Evolutionary conservation across 2,888 invertebrate genomes (phyloP), one percentile per base, ranked within the genome.

Genomic region (Archips xylosteana): DNA sequence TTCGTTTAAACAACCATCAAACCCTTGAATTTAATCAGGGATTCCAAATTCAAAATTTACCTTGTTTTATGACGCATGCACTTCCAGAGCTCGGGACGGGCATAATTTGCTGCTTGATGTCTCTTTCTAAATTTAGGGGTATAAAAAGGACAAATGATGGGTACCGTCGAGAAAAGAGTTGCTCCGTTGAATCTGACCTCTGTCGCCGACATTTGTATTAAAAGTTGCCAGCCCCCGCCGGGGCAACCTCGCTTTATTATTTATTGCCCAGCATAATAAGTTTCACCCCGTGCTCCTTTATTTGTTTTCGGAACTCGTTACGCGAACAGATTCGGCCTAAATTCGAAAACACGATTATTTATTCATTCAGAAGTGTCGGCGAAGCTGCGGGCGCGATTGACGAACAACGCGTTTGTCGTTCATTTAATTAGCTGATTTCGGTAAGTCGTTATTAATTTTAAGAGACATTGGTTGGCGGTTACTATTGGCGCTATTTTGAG

Each of bases 261-360:
- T 93, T 93, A 94, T 93, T 89, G 88, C 90, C 82, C 75, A 77
- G 85, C 83, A 85, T 91, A 91, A 92, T 89, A 91, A 91, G 87
- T 89, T 88, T 82, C 81, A 78, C 75, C 77, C 74, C 75, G 45
- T 59, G 80, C 85, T 45, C 65, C 85, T 90, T 91, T 91, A 92
- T 92, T 92, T 92, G 92, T 92, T 91, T 88, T 83, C 82, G 75
- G 87, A 92, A 92, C 92, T 92, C 92, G 92, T 92, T 93, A 89
- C 86, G 81, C 78, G 77, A 75, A 84, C 91, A 93, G 93, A 93
- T 93, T 92, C 88, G 85, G 85, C 82, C 87, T 80, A 86, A 91
- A 91, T 91, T 92, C 89, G 81, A 84, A 87, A 91, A 90, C 88
- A 88, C 86, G 83, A 88, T 92, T 90, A 90, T 87, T 92, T 92